Percentiles rank a stretch among this genome's conserved stretches.
phyloP scores from a whole-genome alignment of 2,888 invertebrate genomes.

The Drosophila atripex region DNA sequence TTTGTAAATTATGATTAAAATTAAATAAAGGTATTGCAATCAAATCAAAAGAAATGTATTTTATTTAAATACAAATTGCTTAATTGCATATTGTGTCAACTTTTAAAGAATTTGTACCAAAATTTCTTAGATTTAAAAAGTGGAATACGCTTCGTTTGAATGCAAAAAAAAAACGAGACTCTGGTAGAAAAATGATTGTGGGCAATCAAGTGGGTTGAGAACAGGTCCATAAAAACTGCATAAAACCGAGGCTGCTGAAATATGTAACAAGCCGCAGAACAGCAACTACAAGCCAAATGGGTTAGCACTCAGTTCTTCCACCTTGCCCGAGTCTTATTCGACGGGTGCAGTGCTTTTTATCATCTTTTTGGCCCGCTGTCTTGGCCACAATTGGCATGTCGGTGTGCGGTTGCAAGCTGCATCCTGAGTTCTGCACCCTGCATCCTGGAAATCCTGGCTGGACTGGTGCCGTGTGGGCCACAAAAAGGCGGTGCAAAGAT shows the following conservation, averaged over 20 bases:
- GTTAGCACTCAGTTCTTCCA: conserved; percentile 35
- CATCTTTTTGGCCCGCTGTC: conserved; percentile 44
- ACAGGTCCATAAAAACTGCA: conserved; percentile 6
- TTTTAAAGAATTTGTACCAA: too few species aligned
- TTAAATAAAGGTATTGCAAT: conserved; percentile 7
- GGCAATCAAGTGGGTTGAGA: conserved; percentile 46
- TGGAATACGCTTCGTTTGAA: neutral
- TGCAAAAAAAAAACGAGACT: neutral
- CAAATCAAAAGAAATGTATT: neutral
- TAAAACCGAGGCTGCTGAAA: conserved; percentile 29
- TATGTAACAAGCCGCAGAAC: conserved; percentile 38
- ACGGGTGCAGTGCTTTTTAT: conserved; percentile 48
- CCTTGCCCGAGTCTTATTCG: conserved; percentile 40
- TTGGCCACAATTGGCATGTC: conserved; percentile 75
- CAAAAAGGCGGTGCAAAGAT: conserved; percentile 70
- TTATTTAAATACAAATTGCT: neutral
- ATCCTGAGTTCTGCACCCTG: conserved; percentile 1
- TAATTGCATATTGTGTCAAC: too few species aligned
- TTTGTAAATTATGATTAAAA: conserved; percentile 7
- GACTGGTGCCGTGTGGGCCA: conserved; percentile 52
- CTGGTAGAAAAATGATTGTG: conserved; percentile 45
- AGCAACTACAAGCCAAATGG: conserved; percentile 34
- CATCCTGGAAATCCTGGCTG: conserved; percentile 1
- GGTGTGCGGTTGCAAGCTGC: conserved; percentile 45
- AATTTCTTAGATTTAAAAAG: neutral